Percentiles rank a stretch among this genome's conserved stretches.
Evolutionary conservation across 2,888 invertebrate genomes (phyloP).

Genomic region (Ectropis crepuscularia): DNA sequence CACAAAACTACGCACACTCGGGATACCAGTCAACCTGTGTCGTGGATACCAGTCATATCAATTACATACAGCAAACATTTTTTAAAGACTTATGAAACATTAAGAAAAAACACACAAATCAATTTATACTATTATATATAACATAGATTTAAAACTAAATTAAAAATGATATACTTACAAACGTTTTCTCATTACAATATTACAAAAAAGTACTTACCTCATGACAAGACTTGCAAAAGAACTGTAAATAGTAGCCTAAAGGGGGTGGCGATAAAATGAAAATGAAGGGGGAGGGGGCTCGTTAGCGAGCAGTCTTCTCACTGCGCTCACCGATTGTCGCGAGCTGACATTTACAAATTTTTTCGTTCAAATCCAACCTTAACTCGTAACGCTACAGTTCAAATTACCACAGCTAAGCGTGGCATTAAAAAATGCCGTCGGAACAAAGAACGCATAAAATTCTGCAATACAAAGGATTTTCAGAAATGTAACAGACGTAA

Average conservation of each 20-base stretch:
- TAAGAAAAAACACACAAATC: too few species aligned
- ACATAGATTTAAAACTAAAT: neutral
- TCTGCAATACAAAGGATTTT: slow-evolving; percentile 80
- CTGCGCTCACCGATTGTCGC: slow-evolving; percentile 73
- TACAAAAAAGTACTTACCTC: slow-evolving; percentile 62
- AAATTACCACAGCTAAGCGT: slow-evolving; percentile 41
- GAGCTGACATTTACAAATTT: slow-evolving; percentile 64
- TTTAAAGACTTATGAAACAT: too few species aligned
- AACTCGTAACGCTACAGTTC: slow-evolving; percentile 46
- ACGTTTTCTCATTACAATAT: slow-evolving; percentile 57
- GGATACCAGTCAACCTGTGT: too few species aligned
- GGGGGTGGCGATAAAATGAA: slow-evolving; percentile 73
- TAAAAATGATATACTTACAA: neutral
- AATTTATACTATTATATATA: too few species aligned
- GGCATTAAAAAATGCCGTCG: slow-evolving; percentile 63
- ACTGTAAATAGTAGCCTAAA: slow-evolving; percentile 65
- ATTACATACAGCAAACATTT: too few species aligned
- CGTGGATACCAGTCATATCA: too few species aligned
- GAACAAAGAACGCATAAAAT: slow-evolving; percentile 79
- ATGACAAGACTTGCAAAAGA: slow-evolving; percentile 61
- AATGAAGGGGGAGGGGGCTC: slow-evolving; percentile 71
- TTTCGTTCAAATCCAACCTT: slow-evolving; percentile 52
- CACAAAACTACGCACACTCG: too few species aligned
- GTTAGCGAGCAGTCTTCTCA: slow-evolving; percentile 72
- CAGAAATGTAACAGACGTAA: slow-evolving; percentile 78